Conservation (phyloP, 2,888 invertebrate genomes). For the Parelbella ahira region DNA sequence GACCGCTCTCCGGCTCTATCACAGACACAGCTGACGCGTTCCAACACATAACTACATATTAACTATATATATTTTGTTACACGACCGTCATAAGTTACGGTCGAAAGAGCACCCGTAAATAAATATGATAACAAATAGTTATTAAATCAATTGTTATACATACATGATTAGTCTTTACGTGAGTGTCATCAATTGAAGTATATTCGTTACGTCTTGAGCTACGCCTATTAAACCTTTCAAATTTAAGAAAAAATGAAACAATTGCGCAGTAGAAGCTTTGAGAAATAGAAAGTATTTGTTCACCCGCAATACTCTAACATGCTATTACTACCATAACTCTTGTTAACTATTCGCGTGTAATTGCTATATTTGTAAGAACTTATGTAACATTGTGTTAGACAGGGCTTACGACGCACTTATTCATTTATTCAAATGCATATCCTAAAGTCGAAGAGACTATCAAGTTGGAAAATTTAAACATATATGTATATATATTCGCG, state of each 20-base stretch:
- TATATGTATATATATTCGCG: slow-evolving; percentile 24
- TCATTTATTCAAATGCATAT: slow-evolving; percentile 25
- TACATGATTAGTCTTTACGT: no score
- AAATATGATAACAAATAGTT: neutral
- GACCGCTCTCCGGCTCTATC: slow-evolving; percentile 13
- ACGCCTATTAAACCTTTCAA: slow-evolving; percentile 2
- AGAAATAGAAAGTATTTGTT: slow-evolving; percentile 19
- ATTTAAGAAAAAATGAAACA: slow-evolving; percentile 13
- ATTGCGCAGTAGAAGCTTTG: slow-evolving; percentile 13
- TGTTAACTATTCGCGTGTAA: slow-evolving; percentile 7
- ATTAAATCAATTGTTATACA: no score
- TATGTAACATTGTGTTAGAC: slow-evolving; percentile 8
- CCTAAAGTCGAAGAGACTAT: slow-evolving; percentile 15
- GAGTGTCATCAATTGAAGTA: no score
- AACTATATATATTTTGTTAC: no score
- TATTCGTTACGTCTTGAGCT: neutral
- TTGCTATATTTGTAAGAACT: slow-evolving; percentile 8
- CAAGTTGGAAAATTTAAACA: slow-evolving; percentile 17
- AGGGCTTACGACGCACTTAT: slow-evolving; percentile 18
- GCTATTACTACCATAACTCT: slow-evolving; percentile 5
- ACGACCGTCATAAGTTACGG: slow-evolving; percentile 3
- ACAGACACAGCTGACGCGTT: slow-evolving; percentile 11
- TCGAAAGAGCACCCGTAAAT: slow-evolving; percentile 2
- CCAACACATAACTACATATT: no score
- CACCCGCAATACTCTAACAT: neutral